Percentiles rank a stretch among this genome's conserved stretches.
phyloP scores from a whole-genome alignment of 2,797 vertebrate species.

The Rhabdophis nuchalis region DNA sequence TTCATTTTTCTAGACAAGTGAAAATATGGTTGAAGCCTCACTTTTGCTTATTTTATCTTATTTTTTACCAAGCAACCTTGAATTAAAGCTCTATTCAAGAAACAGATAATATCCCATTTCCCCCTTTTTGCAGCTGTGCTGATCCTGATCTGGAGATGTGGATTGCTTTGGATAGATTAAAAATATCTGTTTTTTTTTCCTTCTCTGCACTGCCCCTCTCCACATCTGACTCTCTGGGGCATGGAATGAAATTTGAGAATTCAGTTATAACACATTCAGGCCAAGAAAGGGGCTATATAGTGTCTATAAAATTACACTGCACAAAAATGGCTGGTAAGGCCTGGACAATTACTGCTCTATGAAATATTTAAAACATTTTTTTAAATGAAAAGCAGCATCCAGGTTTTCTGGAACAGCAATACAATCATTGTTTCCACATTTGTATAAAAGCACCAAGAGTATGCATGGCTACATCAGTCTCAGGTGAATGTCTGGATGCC shows the following conservation, averaged over 20 bases:
- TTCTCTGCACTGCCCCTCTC: background rate
- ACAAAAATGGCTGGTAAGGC: slow-evolving; percentile 1
- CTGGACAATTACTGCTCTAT: background rate
- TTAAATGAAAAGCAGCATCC: background rate
- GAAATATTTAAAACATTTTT: slow-evolving; percentile 9
- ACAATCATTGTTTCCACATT: slow-evolving; percentile 18
- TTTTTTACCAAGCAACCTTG: background rate
- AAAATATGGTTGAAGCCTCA: background rate
- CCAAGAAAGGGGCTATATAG: background rate
- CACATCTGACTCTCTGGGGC: background rate
- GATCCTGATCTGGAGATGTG: background rate
- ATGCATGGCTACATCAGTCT: background rate
- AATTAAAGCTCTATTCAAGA: background rate
- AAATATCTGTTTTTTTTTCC: background rate
- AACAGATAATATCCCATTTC: background rate
- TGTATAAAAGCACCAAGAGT: slow-evolving; percentile 19
- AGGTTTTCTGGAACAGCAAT: background rate
- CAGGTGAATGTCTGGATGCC: background rate
- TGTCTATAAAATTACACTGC: background rate
- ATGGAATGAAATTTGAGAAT: background rate
- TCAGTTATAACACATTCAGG: background rate
- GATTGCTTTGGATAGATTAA: background rate
- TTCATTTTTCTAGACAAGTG: background rate
- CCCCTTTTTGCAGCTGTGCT: background rate
- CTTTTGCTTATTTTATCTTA: background rate